Evolutionary conservation across 2,113 vertebrate genomes (phyloP), one percentile per base, ranked within the genome.

Genomic region (Chunga burmeisteri): DNA sequence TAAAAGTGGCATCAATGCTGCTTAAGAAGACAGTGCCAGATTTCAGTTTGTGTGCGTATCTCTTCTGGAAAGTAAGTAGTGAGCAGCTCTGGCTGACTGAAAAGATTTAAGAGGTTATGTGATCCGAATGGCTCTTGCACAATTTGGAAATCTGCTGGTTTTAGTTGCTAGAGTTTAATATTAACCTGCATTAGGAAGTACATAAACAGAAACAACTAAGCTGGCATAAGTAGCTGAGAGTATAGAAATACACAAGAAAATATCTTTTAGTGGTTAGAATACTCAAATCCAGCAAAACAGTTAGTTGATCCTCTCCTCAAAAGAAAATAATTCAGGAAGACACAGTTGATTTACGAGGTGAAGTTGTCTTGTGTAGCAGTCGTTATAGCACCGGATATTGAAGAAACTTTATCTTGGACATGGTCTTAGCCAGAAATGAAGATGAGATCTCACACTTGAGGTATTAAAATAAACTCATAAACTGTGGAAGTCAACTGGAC

Each of bases 391-490:
- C 50, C 21, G 80, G 88, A 95, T 93, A 88, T 86, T 94, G 92
- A 47, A 50, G 85, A 78, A 94, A 93, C 63, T 71, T 92, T 88
- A 94, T 94, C 90, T 89, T 32, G 34, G 66, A 12, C 10, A 0
- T 58, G 50, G 65, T 47, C 74, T 66, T 50, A 38, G 71, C 71
- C 82, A 92, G 88, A 88, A 96, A 77, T 70, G 59, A 78, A 94
- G 68, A 89, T 89, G 92, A 90, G 71, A 70, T 78, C 85, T 92
- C 44, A 56, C 44, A 40, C 65, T 17, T 52, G 56, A 71, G 46
- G 44, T 79, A 84, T 81, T 74, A 95, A 94, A 94, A 95, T 92
- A 84, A 93, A 95, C 65, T 62, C 42, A 4, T 18, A 46, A 92
- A 25, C 38, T 67, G 52, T 1, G 6, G 84, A 90, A 88, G 38